phyloP scores from a whole-genome alignment of 2,888 invertebrate genomes.

The Dyspetes luteomarginatus region DNA sequence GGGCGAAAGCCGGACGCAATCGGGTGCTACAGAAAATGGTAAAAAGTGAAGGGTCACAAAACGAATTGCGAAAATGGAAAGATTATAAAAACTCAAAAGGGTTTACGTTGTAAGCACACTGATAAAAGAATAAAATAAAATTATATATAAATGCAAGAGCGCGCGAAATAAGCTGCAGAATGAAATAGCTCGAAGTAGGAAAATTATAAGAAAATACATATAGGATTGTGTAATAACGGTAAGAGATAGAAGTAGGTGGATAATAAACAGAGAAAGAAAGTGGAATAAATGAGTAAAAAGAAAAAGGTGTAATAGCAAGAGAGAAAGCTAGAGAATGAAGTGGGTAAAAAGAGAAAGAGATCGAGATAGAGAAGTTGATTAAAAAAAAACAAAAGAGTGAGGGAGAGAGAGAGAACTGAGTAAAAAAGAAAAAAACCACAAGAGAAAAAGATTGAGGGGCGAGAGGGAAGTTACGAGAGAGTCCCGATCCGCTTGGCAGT shows the following conservation, averaged over 20 bases:
- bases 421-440: constrained; percentile 5
- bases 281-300: constrained; percentile 12
- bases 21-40: too few relatives aligned
- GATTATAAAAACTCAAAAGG: background rate
- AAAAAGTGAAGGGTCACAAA: background rate
- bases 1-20: too few relatives aligned
- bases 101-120: too few relatives aligned
- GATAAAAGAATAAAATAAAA: too few relatives aligned
- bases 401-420: constrained; percentile 3
- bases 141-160: too few relatives aligned
- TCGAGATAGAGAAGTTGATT: background rate
- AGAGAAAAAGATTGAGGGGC: constrained; percentile 31
- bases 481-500: constrained; percentile 78
- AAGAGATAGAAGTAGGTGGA: background rate
- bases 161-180: too few relatives aligned
- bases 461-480: constrained; percentile 77
- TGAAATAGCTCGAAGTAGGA: too few relatives aligned
- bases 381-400: background rate
- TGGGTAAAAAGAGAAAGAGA: constrained; percentile 11
- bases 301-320: background rate
- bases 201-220: too few relatives aligned
- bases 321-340: background rate
- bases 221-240: too few relatives aligned
- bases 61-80: too few relatives aligned
- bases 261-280: background rate